These are phyloP conservation scores for Pycnonotus jocosus DNA, from an alignment of 2,113 vertebrate genomes.

Conservation along the genomic window DNA sequence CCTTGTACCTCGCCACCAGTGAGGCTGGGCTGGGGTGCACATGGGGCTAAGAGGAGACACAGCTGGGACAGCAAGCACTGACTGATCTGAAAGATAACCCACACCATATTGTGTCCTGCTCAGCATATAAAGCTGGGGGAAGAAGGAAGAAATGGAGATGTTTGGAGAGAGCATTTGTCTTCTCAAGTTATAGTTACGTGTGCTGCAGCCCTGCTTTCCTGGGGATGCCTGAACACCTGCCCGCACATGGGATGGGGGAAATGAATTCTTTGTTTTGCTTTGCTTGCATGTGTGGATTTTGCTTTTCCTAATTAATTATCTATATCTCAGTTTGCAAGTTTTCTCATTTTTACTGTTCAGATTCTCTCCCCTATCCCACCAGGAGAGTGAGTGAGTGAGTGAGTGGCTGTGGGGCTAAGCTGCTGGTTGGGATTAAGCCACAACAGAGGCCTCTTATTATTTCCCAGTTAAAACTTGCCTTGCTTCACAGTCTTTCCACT, in stretches of 20 bases:
- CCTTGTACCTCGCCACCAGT: no score
- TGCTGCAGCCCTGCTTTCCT: not conserved
- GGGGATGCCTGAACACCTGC: not conserved
- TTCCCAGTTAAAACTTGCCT: not conserved
- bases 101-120: not conserved
- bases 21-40: not conserved
- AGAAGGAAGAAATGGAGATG: not conserved
- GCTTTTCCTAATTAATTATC: not conserved
- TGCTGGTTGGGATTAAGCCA: not conserved
- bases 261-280: not conserved
- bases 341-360: not conserved
- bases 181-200: not conserved
- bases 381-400: not conserved
- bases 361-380: not conserved
- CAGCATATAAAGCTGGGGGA: not conserved
- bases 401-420: not conserved
- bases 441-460: not conserved
- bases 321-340: not conserved
- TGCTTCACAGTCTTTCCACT: not conserved
- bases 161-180: not conserved
- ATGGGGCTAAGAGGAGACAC: not conserved
- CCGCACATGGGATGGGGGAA: no score
- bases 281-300: not conserved
- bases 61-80: not conserved
- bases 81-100: not conserved